Conservation (phyloP, 2,113 vertebrate species). For the Rhea pennata region DNA sequence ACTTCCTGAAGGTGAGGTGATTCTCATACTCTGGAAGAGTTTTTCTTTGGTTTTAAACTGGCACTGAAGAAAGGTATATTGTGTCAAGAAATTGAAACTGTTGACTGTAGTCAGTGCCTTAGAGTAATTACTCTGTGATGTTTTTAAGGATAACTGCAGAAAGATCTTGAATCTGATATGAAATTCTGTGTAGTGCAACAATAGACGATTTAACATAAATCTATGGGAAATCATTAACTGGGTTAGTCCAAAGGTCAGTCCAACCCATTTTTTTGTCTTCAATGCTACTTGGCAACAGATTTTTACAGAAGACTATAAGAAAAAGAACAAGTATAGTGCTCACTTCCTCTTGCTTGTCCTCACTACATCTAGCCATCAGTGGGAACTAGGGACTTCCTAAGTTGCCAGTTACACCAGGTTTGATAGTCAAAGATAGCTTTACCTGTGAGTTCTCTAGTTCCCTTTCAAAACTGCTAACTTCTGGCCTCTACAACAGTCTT, state of each 20-base stretch:
- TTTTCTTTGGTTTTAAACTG: background rate
- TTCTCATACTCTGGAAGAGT: background rate
- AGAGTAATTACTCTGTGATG: background rate
- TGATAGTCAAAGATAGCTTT: background rate
- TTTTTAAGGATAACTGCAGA: background rate
- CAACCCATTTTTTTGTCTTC: background rate
- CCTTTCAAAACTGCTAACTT: background rate
- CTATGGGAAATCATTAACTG: background rate
- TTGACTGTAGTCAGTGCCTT: background rate
- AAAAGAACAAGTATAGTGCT: background rate
- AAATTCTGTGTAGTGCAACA: background rate
- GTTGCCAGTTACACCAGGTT: background rate
- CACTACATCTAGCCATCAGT: background rate
- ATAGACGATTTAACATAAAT: background rate
- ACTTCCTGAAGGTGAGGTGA: background rate
- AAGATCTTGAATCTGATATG: background rate
- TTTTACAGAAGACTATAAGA: background rate
- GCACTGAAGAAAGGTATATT: background rate
- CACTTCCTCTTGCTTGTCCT: background rate
- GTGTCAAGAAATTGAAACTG: background rate
- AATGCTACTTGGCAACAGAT: background rate
- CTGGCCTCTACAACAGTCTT: background rate
- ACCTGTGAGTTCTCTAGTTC: background rate
- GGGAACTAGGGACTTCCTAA: background rate
- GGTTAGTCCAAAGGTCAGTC: background rate